Evolutionary conservation across 1,140 invertebrate genomes (phyloP).

Genomic region (Drosophila sulfurigaster): DNA sequence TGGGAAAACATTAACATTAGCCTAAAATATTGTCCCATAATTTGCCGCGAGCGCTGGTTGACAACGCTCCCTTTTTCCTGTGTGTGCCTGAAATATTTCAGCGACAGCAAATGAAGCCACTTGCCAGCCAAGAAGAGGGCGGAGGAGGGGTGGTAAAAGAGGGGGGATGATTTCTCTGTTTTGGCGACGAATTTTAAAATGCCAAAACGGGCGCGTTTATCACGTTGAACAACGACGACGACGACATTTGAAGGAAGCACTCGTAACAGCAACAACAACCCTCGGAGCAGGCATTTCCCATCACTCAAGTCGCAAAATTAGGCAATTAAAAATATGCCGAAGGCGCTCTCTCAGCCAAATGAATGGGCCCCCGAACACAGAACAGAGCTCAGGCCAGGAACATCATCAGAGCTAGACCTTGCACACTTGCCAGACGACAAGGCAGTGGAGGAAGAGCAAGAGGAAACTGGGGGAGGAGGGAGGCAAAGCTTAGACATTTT

Average conservation of each 20-base stretch:
- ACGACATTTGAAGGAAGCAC: constrained; percentile 57
- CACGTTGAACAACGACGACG: constrained; percentile 60
- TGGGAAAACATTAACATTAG: constrained; percentile 84
- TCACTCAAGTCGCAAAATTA: constrained; percentile 84
- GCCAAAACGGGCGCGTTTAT: constrained; percentile 76
- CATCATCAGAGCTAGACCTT: constrained; percentile 9
- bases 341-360: constrained; percentile 70
- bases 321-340: constrained; percentile 85
- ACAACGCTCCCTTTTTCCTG: constrained; percentile 58
- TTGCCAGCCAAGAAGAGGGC: constrained; percentile 57
- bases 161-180: constrained; percentile 34
- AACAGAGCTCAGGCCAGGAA: neutral
- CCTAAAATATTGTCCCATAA: constrained; percentile 84
- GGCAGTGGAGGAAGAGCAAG: neutral
- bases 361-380: constrained; percentile 43
- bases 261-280: neutral
- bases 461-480: neutral
- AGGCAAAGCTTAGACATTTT: constrained; percentile 47
- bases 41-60: constrained; percentile 80
- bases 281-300: constrained; percentile 58
- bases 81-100: constrained; percentile 67
- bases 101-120: constrained; percentile 77
- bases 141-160: neutral
- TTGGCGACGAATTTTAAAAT: constrained; percentile 82
- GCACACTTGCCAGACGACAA: constrained; percentile 25